Percentiles rank a stretch among this genome's conserved stretches.
Evolutionary conservation across 2,113 vertebrate genomes (phyloP).

Genomic region (Morphnarchus princeps): DNA sequence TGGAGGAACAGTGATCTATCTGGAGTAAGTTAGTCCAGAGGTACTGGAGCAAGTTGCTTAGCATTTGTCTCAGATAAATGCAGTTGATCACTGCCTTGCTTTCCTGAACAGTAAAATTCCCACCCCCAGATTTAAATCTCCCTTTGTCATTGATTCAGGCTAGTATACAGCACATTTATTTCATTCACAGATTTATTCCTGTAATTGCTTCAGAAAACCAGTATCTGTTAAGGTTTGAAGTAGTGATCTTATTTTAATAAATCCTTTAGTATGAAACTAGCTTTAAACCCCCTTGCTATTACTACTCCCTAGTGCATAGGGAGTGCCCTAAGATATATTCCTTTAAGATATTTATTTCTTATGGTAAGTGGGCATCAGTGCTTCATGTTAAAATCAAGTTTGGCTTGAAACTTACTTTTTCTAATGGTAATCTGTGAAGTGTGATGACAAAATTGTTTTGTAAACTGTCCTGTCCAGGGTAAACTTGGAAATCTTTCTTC

Average conservation of each 20-base stretch:
- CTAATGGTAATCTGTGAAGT: not conserved
- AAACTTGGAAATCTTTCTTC: not conserved
- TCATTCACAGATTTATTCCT: not conserved
- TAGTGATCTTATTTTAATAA: not conserved
- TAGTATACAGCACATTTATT: not conserved
- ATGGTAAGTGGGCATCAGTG: not conserved
- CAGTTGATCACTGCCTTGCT: not conserved
- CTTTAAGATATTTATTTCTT: not conserved
- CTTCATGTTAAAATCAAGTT: not conserved
- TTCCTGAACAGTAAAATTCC: not conserved
- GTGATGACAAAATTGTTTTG: not conserved
- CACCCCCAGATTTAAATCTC: not conserved
- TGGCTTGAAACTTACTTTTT: not conserved
- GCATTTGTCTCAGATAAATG: not conserved
- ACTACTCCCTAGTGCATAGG: not conserved
- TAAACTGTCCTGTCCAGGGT: not conserved
- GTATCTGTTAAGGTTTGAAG: not conserved
- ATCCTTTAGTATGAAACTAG: not conserved
- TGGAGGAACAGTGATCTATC: not conserved
- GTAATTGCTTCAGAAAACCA: not conserved
- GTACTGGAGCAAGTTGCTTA: not conserved
- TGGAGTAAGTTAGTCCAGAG: not conserved
- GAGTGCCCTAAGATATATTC: not conserved
- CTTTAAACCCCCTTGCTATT: not conserved
- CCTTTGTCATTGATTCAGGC: not conserved